Evolutionary conservation across 2,888 invertebrate species (phyloP).

Genomic region (Drosophila stalkeri): DNA sequence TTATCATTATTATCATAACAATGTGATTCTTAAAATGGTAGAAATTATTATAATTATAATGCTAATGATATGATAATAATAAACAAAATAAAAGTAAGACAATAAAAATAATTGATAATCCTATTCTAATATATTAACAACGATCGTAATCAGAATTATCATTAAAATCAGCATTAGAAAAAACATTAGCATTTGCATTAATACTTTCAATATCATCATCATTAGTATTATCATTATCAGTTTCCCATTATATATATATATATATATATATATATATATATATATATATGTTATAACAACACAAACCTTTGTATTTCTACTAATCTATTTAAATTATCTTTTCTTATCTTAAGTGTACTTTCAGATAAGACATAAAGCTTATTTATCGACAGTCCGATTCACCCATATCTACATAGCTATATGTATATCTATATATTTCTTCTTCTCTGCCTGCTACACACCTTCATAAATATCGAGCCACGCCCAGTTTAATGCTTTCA

Average conservation of each 20-base stretch:
- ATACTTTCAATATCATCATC: background rate
- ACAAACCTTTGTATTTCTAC: too few species aligned
- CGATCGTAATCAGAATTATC: too few species aligned
- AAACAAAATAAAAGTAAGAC: fast-evolving
- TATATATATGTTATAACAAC: background rate
- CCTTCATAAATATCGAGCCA: background rate
- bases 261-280: background rate
- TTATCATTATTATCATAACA: background rate
- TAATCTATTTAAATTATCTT: background rate
- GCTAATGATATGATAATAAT: background rate
- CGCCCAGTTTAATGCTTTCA: slow-evolving; percentile 7
- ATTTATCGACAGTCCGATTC: background rate
- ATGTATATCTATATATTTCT: background rate
- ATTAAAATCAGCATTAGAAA: background rate
- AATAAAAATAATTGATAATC: too few species aligned
- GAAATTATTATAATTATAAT: background rate
- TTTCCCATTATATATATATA: background rate
- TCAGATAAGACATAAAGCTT: background rate
- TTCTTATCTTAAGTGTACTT: background rate
- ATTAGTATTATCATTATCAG: background rate
- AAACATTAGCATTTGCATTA: background rate
- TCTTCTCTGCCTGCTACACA: background rate
- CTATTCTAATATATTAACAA: background rate
- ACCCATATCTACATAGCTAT: background rate
- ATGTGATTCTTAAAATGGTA: too few species aligned